phyloP scores from a whole-genome alignment of 1,140 invertebrate genomes.

The Heliconius eleuchia region DNA sequence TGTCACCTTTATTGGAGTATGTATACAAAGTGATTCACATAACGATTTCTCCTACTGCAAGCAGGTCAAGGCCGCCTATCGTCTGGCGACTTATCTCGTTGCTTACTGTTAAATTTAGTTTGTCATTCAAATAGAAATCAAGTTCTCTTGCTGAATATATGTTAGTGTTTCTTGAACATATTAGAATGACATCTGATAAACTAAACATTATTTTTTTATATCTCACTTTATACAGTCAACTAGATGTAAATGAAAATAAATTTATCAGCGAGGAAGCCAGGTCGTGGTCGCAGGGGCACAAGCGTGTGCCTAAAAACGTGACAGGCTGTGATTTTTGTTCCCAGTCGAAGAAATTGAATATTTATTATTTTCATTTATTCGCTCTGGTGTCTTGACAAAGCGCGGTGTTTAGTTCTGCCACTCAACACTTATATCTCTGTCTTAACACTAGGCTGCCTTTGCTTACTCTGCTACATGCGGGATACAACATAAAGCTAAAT shows the following conservation, averaged over 20 bases:
- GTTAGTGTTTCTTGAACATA: background rate
- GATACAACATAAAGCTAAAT: too few relatives aligned
- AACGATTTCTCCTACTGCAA: conserved; percentile 8
- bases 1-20: background rate
- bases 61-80: conserved; percentile 4
- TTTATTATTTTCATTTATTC: too few relatives aligned
- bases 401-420: too few relatives aligned
- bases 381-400: too few relatives aligned
- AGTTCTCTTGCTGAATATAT: background rate
- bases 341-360: too few relatives aligned
- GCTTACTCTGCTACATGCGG: too few relatives aligned
- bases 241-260: background rate
- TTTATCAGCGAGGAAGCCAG: background rate
- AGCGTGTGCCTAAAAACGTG: background rate
- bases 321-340: too few relatives aligned
- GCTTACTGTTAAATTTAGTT: conserved; percentile 22
- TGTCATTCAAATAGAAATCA: background rate
- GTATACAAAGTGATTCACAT: conserved; percentile 10
- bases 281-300: too few relatives aligned
- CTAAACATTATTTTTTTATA: background rate
- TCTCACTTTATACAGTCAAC: background rate
- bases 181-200: background rate
- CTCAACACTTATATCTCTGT: too few relatives aligned
- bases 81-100: conserved; percentile 12
- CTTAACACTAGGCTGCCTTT: too few relatives aligned